Evolutionary conservation across 2,797 vertebrate genomes (phyloP).

Genomic region (Mionectes olivaceus): DNA sequence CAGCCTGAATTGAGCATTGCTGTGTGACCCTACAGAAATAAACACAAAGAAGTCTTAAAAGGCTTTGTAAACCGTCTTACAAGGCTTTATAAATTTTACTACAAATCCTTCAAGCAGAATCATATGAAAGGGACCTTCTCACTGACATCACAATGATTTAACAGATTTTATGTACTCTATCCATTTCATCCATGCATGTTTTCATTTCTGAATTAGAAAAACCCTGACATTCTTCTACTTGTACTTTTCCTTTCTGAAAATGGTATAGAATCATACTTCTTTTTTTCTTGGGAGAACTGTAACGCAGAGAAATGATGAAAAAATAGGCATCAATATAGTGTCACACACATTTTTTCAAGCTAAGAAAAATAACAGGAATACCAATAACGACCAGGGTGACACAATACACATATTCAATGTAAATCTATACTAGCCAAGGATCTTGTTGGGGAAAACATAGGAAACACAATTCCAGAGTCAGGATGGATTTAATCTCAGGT

Average conservation of each 20-base stretch:
- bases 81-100: background rate
- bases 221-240: background rate
- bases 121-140: background rate
- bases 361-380: background rate
- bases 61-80: background rate
- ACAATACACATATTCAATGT: background rate
- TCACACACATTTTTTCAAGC: background rate
- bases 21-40: conserved; percentile 90
- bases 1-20: conserved; percentile 96
- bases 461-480: background rate
- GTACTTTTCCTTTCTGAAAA: background rate
- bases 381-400: background rate
- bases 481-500: background rate
- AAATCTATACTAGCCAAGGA: background rate
- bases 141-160: background rate
- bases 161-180: background rate
- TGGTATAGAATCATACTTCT: background rate
- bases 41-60: background rate
- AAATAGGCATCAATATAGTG: background rate
- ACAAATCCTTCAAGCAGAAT: background rate
- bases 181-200: background rate
- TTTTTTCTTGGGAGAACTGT: background rate
- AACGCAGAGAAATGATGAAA: background rate
- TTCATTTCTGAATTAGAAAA: background rate
- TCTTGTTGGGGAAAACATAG: background rate